phyloP scores from a whole-genome alignment of 1,140 invertebrate species.

The Acromyrmex heyeri region DNA sequence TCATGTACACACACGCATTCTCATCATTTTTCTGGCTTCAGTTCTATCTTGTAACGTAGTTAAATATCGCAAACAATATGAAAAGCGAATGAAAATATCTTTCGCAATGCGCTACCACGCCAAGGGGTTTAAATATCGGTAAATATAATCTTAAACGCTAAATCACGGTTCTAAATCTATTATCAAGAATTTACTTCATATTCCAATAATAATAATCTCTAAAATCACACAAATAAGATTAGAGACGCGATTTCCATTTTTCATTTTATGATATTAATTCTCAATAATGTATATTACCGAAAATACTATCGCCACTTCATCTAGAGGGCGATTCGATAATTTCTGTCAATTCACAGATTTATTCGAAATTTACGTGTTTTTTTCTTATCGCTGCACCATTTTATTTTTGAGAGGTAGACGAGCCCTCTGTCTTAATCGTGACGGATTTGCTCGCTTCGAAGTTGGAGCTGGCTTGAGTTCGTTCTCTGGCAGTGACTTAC shows the following conservation, averaged over 20 bases:
- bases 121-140: conserved; percentile 24
- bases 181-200: conserved; percentile 7
- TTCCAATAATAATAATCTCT: neutral
- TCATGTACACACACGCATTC: neutral
- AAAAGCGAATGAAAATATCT: conserved; percentile 35
- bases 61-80: conserved; percentile 7
- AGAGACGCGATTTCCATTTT: neutral
- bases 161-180: conserved; percentile 15
- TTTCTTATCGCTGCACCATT: conserved; percentile 10
- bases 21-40: neutral
- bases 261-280: neutral
- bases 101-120: neutral
- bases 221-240: neutral
- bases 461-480: conserved; percentile 57
- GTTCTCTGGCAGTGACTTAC: conserved; percentile 67
- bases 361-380: neutral
- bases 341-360: neutral
- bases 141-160: conserved; percentile 25
- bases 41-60: neutral
- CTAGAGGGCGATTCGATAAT: neutral
- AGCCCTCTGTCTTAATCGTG: conserved; percentile 55
- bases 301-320: neutral
- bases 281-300: conserved; percentile 10
- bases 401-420: conserved; percentile 63
- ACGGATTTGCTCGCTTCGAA: conserved; percentile 62